These are phyloP conservation scores for Alethe castanea DNA, from an alignment of 2,113 vertebrate species.

Conservation along the genomic window DNA sequence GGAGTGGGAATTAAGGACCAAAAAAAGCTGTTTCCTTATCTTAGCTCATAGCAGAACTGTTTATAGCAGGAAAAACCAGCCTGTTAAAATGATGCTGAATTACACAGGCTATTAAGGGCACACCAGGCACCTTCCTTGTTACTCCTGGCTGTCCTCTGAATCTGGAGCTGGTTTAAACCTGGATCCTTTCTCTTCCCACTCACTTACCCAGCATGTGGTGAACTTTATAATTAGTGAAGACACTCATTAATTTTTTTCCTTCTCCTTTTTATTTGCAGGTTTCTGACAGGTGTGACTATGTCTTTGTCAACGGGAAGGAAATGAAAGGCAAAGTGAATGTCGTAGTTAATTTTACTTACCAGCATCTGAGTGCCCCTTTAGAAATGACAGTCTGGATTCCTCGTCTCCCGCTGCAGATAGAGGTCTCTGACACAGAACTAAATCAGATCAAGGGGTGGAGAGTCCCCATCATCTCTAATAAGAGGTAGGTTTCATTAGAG, in stretches of 20 bases:
- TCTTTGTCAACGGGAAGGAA: slow-evolving; percentile 94
- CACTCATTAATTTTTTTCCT: neutral
- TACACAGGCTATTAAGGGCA: neutral
- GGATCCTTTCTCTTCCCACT: neutral
- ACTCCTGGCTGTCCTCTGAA: neutral
- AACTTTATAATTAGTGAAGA: neutral
- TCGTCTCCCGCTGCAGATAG: slow-evolving; percentile 88
- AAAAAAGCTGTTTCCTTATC: neutral
- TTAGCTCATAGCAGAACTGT: neutral
- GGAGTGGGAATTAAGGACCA: neutral
- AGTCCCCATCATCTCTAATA: slow-evolving; percentile 84
- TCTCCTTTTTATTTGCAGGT: slow-evolving; percentile 73
- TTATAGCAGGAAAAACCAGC: neutral
- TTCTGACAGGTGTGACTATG: slow-evolving; percentile 90
- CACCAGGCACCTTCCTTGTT: neutral
- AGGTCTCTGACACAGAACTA: slow-evolving; percentile 90
- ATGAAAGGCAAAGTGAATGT: slow-evolving; percentile 86
- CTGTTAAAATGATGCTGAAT: neutral
- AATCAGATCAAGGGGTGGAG: slow-evolving; percentile 96
- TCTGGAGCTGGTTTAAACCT: neutral
- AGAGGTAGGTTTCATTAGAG: slow-evolving; percentile 78
- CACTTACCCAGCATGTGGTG: neutral
- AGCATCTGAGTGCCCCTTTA: slow-evolving; percentile 85
- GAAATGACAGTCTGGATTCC: slow-evolving; percentile 92
- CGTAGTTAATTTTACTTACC: slow-evolving; percentile 89